Conservation (phyloP, 2,797 vertebrate species). For the Chaenodraco wilsoni region DNA sequence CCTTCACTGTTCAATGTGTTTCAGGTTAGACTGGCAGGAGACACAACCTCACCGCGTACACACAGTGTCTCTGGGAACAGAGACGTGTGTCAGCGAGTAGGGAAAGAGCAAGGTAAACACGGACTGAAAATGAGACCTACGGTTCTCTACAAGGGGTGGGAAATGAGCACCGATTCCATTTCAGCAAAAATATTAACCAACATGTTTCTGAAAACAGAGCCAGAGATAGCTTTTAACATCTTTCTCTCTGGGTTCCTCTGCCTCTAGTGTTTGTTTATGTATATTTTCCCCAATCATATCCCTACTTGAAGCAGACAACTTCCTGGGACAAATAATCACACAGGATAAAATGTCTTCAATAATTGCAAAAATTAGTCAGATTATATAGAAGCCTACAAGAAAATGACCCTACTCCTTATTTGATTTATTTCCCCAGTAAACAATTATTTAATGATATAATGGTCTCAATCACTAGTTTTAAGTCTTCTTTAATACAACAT, state of each 20-base stretch:
- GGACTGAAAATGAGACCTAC: conserved; percentile 38
- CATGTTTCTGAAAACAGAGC: not conserved
- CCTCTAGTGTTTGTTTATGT: not conserved
- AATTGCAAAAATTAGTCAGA: no score
- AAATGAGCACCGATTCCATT: conserved; percentile 15
- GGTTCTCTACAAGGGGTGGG: conserved; percentile 6
- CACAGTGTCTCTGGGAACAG: conserved; percentile 30
- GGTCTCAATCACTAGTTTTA: no score
- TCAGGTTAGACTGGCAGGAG: conserved; percentile 36
- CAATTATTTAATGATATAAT: no score
- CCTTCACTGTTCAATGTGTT: conserved; percentile 14
- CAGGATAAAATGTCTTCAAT: not conserved
- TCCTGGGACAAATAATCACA: not conserved
- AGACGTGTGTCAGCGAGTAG: conserved; percentile 34
- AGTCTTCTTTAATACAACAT: no score
- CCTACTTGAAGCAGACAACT: not conserved
- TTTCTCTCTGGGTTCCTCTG: not conserved
- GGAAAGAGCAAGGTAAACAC: conserved; percentile 30
- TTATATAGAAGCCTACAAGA: no score
- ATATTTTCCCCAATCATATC: not conserved
- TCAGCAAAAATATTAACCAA: conserved; percentile 9
- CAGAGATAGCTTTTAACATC: not conserved
- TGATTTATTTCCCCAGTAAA: no score
- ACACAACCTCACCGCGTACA: conserved; percentile 37
- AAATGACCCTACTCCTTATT: no score